Base-by-base conservation (phyloP, 1,140 invertebrate species). In the Eufriesea mexicana region DNA sequence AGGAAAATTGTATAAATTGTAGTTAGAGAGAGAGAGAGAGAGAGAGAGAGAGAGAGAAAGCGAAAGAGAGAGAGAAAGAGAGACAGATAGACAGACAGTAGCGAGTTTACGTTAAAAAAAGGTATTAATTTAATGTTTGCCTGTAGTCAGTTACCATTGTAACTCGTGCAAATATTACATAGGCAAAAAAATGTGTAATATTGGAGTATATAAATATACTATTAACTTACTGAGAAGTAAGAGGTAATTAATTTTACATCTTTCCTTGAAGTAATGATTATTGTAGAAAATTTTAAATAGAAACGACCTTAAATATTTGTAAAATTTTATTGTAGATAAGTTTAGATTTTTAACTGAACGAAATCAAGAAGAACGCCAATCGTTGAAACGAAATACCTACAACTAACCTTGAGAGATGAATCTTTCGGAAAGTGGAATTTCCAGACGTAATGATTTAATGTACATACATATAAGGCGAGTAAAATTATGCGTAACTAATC, bases 1-100 rank as follows among this genome's bases (percentile, higher is more conserved):
- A 5, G 54, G 35, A 6, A 64, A 74, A 28, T 47, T 57, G 25
- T 75, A 57, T 57, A 75, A 81, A 75, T 73, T 28, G 20, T 28
- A 62, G 47, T 49, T 76, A 54, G 28, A 51, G 18, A 71, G 28
- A 25, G 25, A 35, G 35, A 35, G 35, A 35, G 35, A 35, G 35
- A 35, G 35, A 35, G 35, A 35, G 4, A 4, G 1, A 35, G 35
- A 35, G 35, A 35, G 35, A 35, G 35, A 35, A 4, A 35, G n/a
- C n/a, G n/a, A n/a, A 4, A 35, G 35, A 35, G 35, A 35, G 35
- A 35, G 35, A 35, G 35, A 35, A 35, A 4, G 1, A 35, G 35
- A 35, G 35, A 35, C 35, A 35, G 35, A 35, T 35, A 35, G 35
- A 61, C 2, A 25, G 59, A 25, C 25, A 66, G 12, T 28, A 57